A percentile compares a stretch with the other conserved stretches of the same genome.
Conservation (phyloP, 92 coral and sea anemone species). For the Zoanthus sociatus region DNA sequence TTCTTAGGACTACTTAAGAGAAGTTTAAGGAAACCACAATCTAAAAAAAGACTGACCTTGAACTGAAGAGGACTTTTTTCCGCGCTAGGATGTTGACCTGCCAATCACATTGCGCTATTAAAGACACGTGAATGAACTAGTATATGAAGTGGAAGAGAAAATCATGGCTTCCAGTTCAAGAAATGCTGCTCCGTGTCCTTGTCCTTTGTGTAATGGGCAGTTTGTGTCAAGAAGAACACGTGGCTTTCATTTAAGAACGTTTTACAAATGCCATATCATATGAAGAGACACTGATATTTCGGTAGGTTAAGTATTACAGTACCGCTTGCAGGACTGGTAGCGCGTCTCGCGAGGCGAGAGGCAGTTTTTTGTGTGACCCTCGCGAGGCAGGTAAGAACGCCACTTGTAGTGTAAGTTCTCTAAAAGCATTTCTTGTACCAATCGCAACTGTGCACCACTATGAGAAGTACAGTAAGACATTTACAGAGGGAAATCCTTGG, state of each 20-base stretch:
- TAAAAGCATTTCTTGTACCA: too few relatives aligned
- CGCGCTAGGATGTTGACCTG: neutral
- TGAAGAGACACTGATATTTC: neutral
- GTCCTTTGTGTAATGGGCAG: neutral
- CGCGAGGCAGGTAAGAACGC: too few relatives aligned
- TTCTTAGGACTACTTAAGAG: neutral
- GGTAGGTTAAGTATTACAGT: neutral
- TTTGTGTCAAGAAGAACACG: neutral
- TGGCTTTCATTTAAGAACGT: neutral
- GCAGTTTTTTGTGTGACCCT: too few relatives aligned
- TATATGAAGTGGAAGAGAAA: neutral
- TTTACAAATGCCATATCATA: neutral
- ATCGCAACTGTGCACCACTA: too few relatives aligned
- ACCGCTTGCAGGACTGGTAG: too few relatives aligned
- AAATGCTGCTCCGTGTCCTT: neutral
- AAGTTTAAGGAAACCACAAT: neutral
- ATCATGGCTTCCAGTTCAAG: neutral
- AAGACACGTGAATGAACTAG: slow-evolving; percentile 5
- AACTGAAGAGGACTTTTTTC: neutral
- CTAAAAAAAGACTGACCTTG: slow-evolving; percentile 1
- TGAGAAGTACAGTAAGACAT: too few relatives aligned
- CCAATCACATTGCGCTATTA: neutral
- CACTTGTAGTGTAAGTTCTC: too few relatives aligned
- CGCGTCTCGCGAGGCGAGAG: too few relatives aligned
- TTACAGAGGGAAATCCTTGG: too few relatives aligned